These are phyloP conservation scores for Cheilosia vulpina DNA, from an alignment of 2,888 invertebrate species.

Conservation along the genomic window DNA sequence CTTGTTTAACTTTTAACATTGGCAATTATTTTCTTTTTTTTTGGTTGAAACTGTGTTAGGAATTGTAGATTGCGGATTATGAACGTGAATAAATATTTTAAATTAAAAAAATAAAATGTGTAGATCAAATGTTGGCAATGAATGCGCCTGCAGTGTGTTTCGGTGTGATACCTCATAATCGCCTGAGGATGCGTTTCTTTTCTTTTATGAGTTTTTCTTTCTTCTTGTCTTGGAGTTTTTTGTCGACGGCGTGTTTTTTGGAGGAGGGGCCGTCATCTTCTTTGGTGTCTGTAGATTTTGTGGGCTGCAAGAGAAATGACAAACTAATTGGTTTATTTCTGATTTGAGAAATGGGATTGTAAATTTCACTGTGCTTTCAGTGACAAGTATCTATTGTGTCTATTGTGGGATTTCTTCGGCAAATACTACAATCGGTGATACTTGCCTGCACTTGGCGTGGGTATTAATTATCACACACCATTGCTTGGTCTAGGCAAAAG, in stretches of 20 bases:
- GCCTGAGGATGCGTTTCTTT: slow-evolving; percentile 92
- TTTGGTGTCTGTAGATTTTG: slow-evolving; percentile 83
- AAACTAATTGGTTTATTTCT: slow-evolving; percentile 1
- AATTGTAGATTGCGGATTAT: slow-evolving; percentile 62
- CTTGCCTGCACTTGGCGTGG: too few relatives aligned
- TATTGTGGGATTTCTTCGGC: too few relatives aligned
- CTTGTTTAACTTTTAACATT: slow-evolving; percentile 27
- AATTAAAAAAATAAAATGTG: slow-evolving; percentile 71
- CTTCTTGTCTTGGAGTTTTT: slow-evolving; percentile 89
- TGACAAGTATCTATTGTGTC: too few relatives aligned
- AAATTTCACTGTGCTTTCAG: too few relatives aligned
- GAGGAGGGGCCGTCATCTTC: slow-evolving; percentile 89
- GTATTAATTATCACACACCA: too few relatives aligned
- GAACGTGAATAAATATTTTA: slow-evolving; percentile 73
- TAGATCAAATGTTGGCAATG: slow-evolving; percentile 68
- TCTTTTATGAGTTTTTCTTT: slow-evolving; percentile 89
- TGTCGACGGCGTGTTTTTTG: slow-evolving; percentile 94
- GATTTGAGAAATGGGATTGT: background rate
- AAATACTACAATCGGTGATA: too few relatives aligned
- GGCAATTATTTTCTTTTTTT: slow-evolving; percentile 47
- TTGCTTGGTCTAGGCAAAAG: too few relatives aligned
- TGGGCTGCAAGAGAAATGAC: slow-evolving; percentile 82
- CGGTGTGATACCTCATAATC: slow-evolving; percentile 87
- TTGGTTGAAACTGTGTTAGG: slow-evolving; percentile 69
- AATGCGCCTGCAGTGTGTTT: slow-evolving; percentile 56